Evolutionary conservation across 2,888 invertebrate species (phyloP).

Genomic region (Gerosis bhagava): DNA sequence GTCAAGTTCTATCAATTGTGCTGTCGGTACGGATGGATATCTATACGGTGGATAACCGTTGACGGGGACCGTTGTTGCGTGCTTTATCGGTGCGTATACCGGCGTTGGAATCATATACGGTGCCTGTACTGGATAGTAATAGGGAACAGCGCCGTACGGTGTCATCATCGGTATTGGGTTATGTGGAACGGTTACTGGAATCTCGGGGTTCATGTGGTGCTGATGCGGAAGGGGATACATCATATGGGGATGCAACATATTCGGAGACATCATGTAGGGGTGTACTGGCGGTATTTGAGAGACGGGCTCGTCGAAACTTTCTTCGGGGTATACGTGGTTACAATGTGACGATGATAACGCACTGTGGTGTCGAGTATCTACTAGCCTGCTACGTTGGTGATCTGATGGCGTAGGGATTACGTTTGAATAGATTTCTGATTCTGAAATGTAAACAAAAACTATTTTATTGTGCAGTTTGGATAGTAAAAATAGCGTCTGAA

Average conservation of each 20-base stretch:
- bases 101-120: slow-evolving; percentile 75
- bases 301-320: slow-evolving; percentile 48
- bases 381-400: slow-evolving; percentile 40
- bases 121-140: slow-evolving; percentile 70
- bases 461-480: background rate
- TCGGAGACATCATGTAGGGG: slow-evolving; percentile 45
- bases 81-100: slow-evolving; percentile 69
- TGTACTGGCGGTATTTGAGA: slow-evolving; percentile 42
- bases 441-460: slow-evolving; percentile 40
- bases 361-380: slow-evolving; percentile 46
- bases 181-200: slow-evolving; percentile 45
- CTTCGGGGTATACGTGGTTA: slow-evolving; percentile 44
- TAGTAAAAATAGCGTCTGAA: no score
- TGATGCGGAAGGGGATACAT: slow-evolving; percentile 49
- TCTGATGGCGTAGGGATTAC: slow-evolving; percentile 52
- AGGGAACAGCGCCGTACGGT: slow-evolving; percentile 64
- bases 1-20: slow-evolving; percentile 86
- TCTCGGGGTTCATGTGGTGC: slow-evolving; percentile 45
- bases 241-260: slow-evolving; percentile 49
- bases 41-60: slow-evolving; percentile 75
- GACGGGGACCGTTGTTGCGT: slow-evolving; percentile 66
- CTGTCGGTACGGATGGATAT: slow-evolving; percentile 84
- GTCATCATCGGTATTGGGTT: slow-evolving; percentile 58
- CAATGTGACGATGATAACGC: slow-evolving; percentile 40
- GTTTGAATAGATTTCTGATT: slow-evolving; percentile 69